Evolutionary conservation across 2,888 invertebrate species (phyloP), one percentile per base, ranked within the genome.

Genomic region (Drosophila vallismaia): DNA sequence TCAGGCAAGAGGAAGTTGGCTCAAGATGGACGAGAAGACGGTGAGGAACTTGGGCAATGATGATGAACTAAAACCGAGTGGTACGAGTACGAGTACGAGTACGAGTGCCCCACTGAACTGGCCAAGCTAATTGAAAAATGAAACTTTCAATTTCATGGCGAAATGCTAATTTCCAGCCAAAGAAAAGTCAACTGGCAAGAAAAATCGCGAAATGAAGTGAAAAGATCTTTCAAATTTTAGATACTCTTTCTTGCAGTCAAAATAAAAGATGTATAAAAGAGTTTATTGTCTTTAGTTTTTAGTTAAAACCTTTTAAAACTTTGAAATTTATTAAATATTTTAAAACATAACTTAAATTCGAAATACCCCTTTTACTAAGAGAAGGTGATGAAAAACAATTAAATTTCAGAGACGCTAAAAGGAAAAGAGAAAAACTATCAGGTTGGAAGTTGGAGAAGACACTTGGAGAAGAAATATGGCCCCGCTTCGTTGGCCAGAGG

Each of bases 61-160:
- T 28, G 56, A 57, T 36, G 59, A 29, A 42, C 68, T 45, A 40
- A 36, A 3, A 5, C 29, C 8, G 29, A 8, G 7, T 45, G 46
- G 38, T 49, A 14, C 10, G 14, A 29, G 19, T n/a, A n/a, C n/a
- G n/a, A n/a, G n/a, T n/a, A n/a, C n/a, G n/a, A n/a, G 31, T 24
- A 24, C 42, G 42, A 40, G 38, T 63, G 74, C 46, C 59, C 72
- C 60, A 75, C 75, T 75, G 64, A 75, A 64, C 64, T 59, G 56
- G 56, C 60, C 75, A 52, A 69, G 70, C 73, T 71, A 71, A 73
- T 71, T 73, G 62, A 55, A 70, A 63, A 69, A 52, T 68, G 45
- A 68, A 75, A 75, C 88, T 83, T 88, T 84, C 82, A 67, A 69
- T 84, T 84, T 84, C 81, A 75, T 59, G 78, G 72, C 73, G 74